Percentiles rank a stretch among this genome's conserved stretches.
These are phyloP conservation scores for Neoscelio sp. DNA, from an alignment of 2,888 invertebrate genomes.

Conservation along the genomic window DNA sequence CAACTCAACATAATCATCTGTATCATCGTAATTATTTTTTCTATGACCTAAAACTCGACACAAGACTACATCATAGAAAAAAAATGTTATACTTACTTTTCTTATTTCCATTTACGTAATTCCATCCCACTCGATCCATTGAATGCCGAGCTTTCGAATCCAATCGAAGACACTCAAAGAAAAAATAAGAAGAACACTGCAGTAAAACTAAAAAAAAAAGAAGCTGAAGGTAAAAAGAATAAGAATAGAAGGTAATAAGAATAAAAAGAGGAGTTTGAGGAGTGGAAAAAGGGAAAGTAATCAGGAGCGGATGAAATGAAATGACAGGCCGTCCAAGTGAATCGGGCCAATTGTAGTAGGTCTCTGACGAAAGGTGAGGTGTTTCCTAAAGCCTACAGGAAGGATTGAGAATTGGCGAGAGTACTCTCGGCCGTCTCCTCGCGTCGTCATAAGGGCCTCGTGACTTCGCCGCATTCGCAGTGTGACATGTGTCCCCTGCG, in stretches of 20 bases:
- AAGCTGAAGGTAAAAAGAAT: neutral
- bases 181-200: neutral
- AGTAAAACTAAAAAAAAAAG: neutral
- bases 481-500: slow-evolving; percentile 78
- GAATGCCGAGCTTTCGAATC: slow-evolving; percentile 39
- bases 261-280: slow-evolving; percentile 46
- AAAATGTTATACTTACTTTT: slow-evolving; percentile 38
- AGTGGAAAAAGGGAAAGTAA: slow-evolving; percentile 9
- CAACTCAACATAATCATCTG: too few relatives aligned
- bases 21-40: slow-evolving; percentile 12
- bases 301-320: slow-evolving; percentile 33
- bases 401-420: slow-evolving; percentile 80
- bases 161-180: slow-evolving; percentile 32
- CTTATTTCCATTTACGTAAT: slow-evolving; percentile 12
- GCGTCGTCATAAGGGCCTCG: slow-evolving; percentile 82
- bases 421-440: slow-evolving; percentile 82
- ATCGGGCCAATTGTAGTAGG: slow-evolving; percentile 40
- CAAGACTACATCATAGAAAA: too few relatives aligned
- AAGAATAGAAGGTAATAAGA: slow-evolving; percentile 15
- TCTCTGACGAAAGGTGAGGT: slow-evolving; percentile 23
- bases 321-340: slow-evolving; percentile 49
- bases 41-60: too few relatives aligned
- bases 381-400: slow-evolving; percentile 75
- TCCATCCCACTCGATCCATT: slow-evolving; percentile 6
- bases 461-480: slow-evolving; percentile 81